These are phyloP conservation scores for Euzophera pinguis DNA, from an alignment of 2,888 invertebrate genomes.

Conservation along the genomic window DNA sequence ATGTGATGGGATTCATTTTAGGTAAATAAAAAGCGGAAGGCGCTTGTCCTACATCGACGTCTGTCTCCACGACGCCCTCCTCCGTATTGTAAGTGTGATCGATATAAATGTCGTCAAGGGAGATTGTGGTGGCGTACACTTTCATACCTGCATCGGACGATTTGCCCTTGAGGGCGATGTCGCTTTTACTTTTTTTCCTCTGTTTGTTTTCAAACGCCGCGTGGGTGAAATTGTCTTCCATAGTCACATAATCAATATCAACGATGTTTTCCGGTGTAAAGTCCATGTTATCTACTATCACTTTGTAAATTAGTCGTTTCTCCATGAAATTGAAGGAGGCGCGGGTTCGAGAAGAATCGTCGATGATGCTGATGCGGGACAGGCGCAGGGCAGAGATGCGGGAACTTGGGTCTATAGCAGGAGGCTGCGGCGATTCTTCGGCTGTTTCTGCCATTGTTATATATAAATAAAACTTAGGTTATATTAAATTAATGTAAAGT, in stretches of 20 bases:
- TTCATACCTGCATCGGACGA: constrained; percentile 52
- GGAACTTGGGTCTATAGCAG: not conserved
- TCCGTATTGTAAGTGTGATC: constrained; percentile 69
- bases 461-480: not conserved
- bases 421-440: not conserved
- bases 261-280: constrained; percentile 58
- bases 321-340: constrained; percentile 44
- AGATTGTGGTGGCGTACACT: constrained; percentile 68
- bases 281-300: constrained; percentile 44
- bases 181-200: constrained; percentile 36
- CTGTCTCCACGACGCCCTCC: constrained; percentile 43
- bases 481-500: not conserved
- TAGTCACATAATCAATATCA: constrained; percentile 43
- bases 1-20: constrained; percentile 44
- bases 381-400: constrained; percentile 1
- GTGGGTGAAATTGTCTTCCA: constrained; percentile 54
- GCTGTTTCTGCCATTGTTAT: not conserved
- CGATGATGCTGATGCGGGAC: constrained; percentile 25
- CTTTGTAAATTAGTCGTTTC: constrained; percentile 42
- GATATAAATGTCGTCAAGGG: constrained; percentile 75
- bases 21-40: constrained; percentile 68
- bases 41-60: constrained; percentile 47
- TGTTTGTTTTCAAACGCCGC: constrained; percentile 55
- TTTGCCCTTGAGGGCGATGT: constrained; percentile 35
- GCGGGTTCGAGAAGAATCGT: constrained; percentile 31